These are phyloP conservation scores for Siniperca knerii DNA, from an alignment of 2,113 vertebrate species.

Conservation along the genomic window DNA sequence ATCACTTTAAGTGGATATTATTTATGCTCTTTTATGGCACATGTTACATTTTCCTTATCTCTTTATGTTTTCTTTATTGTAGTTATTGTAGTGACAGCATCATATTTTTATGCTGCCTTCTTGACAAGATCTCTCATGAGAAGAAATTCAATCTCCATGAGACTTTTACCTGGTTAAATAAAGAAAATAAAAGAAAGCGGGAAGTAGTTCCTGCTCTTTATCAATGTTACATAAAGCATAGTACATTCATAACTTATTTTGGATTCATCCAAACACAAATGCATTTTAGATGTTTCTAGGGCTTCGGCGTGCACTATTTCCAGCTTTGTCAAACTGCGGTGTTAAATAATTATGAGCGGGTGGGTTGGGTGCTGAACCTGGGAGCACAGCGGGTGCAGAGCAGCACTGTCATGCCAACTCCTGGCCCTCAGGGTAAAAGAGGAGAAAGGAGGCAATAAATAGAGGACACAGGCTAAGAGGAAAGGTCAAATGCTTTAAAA, in stretches of 20 bases:
- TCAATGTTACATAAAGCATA: slow-evolving; percentile 35
- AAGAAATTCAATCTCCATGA: background rate
- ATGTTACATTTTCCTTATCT: background rate
- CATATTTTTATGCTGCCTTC: background rate
- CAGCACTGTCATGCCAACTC: slow-evolving; percentile 50
- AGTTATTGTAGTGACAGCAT: background rate
- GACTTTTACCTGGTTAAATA: background rate
- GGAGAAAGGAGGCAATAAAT: slow-evolving; percentile 20
- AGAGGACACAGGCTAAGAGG: slow-evolving; percentile 8
- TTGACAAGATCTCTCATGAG: background rate
- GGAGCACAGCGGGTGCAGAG: slow-evolving; percentile 30
- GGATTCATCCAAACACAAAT: slow-evolving; percentile 58
- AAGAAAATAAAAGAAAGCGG: background rate
- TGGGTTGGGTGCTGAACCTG: slow-evolving; percentile 45
- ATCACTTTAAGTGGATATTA: background rate
- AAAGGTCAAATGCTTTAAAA: slow-evolving; percentile 36
- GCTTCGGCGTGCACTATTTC: slow-evolving; percentile 34
- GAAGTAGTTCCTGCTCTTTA: slow-evolving; percentile 14
- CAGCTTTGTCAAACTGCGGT: slow-evolving; percentile 47
- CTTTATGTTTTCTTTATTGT: background rate
- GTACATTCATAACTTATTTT: slow-evolving; percentile 29
- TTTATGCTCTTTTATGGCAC: background rate
- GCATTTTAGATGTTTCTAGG: slow-evolving; percentile 63
- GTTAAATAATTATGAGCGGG: slow-evolving; percentile 71
- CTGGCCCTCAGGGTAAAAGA: slow-evolving; percentile 10